These are phyloP conservation scores for Spodoptera littoralis DNA, from an alignment of 2,888 invertebrate species.

Conservation along the genomic window DNA sequence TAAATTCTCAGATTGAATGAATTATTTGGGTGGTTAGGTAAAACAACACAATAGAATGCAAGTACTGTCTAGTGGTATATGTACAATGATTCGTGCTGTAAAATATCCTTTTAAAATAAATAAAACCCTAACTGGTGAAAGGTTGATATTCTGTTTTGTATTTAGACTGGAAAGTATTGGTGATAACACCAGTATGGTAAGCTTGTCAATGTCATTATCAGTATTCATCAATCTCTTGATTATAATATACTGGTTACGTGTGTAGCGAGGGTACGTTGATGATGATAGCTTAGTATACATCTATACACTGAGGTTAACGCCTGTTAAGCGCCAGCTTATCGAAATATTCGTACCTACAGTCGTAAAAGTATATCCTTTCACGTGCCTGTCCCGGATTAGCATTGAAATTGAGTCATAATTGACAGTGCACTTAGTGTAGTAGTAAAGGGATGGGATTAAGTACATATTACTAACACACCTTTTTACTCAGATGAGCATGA, in stretches of 20 bases:
- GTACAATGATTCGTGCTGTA: too few species aligned
- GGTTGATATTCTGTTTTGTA: too few species aligned
- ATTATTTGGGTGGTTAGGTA: too few species aligned
- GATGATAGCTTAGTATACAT: not conserved
- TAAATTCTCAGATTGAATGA: too few species aligned
- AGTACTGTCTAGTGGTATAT: too few species aligned
- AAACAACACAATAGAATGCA: too few species aligned
- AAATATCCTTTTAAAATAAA: too few species aligned
- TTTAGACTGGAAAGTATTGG: too few species aligned
- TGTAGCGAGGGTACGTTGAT: not conserved
- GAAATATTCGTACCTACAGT: not conserved
- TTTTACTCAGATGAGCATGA: too few species aligned
- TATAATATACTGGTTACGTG: not conserved
- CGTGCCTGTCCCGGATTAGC: conserved; percentile 7
- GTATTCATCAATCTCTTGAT: conserved; percentile 1
- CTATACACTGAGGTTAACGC: conserved; percentile 1
- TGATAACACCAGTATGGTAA: too few species aligned
- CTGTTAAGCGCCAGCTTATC: conserved; percentile 7
- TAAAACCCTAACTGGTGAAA: too few species aligned
- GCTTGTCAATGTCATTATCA: not conserved
- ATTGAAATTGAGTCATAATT: conserved; percentile 13
- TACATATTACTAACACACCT: too few species aligned
- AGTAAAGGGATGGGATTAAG: not conserved
- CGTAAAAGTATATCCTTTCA: not conserved
- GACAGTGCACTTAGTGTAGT: not conserved